phyloP scores from a whole-genome alignment of 2,113 vertebrate genomes.

The Platanista minor region DNA sequence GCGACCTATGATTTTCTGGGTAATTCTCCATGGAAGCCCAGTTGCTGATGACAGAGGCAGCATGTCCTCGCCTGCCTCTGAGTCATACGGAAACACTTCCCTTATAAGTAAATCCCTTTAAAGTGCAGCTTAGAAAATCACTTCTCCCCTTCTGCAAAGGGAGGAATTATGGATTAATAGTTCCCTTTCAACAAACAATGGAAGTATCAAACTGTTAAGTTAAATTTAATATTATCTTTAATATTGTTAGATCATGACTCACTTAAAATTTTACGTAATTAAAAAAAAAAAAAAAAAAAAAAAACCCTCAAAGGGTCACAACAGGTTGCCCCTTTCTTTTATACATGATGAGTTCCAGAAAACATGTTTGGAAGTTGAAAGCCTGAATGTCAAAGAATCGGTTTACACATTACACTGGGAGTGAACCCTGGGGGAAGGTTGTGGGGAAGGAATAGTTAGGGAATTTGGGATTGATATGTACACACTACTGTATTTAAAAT shows the following conservation, averaged over 20 bases:
- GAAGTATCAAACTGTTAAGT: background rate
- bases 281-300: background rate
- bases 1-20: background rate
- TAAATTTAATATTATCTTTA: background rate
- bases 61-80: fast-evolving
- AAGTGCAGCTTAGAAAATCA: background rate
- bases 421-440: background rate
- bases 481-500: too few species aligned
- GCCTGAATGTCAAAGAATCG: background rate
- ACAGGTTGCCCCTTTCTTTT: background rate
- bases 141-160: background rate
- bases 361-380: background rate
- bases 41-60: fast-evolving
- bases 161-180: background rate
- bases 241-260: background rate
- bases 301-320: background rate
- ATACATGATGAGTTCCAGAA: background rate
- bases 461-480: too few species aligned
- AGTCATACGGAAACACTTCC: background rate
- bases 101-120: background rate
- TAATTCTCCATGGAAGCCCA: background rate
- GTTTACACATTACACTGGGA: background rate
- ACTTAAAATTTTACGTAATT: background rate
- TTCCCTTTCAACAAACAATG: background rate
- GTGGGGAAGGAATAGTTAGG: background rate